A percentile compares a stretch with the other conserved stretches of the same genome.
phyloP scores from a whole-genome alignment of 2,113 vertebrate genomes.

The Rhinoptilus africanus region DNA sequence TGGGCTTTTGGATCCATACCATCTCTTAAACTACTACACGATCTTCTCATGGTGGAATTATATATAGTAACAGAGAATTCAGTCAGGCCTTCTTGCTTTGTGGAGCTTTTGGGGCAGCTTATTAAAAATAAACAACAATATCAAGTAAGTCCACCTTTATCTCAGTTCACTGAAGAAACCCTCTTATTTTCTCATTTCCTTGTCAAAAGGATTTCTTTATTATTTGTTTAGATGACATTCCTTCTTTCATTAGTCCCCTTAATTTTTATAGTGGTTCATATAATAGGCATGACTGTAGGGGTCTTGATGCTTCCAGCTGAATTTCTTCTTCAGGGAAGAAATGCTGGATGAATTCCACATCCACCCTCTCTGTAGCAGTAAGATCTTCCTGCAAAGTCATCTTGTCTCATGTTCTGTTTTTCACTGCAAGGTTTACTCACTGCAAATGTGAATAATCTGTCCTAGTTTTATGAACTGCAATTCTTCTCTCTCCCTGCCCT shows the following conservation, averaged over 20 bases:
- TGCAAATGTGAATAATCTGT: background rate
- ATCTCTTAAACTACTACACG: background rate
- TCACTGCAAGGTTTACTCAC: background rate
- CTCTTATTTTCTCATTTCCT: background rate
- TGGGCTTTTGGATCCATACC: background rate
- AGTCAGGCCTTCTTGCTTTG: background rate
- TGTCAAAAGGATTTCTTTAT: background rate
- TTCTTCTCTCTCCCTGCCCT: background rate
- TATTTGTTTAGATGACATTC: background rate
- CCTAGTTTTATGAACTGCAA: background rate
- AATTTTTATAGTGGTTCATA: background rate
- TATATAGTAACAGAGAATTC: background rate
- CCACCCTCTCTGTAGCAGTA: background rate
- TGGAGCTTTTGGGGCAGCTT: background rate
- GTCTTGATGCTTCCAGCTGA: background rate
- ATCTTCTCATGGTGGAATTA: background rate
- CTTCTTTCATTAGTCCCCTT: background rate
- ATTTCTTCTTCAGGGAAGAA: background rate
- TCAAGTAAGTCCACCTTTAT: background rate
- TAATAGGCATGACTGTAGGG: background rate
- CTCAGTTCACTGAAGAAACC: background rate
- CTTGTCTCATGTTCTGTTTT: background rate
- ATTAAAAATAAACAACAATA: background rate
- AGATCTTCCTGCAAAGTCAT: background rate
- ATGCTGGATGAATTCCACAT: background rate